Evolutionary conservation across 2,797 vertebrate species (phyloP), one percentile per base, ranked within the genome.

Genomic region (Hydrophis major): DNA sequence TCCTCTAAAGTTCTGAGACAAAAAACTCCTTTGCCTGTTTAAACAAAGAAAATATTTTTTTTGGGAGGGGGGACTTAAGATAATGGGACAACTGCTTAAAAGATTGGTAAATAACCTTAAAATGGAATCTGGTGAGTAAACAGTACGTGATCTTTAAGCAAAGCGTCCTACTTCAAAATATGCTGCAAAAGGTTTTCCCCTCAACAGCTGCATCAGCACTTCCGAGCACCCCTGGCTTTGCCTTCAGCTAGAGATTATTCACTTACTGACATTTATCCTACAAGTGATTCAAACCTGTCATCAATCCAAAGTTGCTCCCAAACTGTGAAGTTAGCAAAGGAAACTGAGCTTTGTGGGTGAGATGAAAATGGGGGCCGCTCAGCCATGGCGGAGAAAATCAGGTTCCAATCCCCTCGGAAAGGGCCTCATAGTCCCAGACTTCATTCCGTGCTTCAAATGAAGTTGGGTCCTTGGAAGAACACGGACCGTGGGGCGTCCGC

Each of bases 191-290:
- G 18, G 14, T 42, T 32, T 78, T 25, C 16, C 53, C 59, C 63
- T 32, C 55, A 1, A 25, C 37, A 32, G 25, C 25, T n/a, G 27
- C 32, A 60, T 93, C 86, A 91, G 96, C 96, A 94, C 94, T 95
- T 95, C 93, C 96, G 66, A 93, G 95, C 96, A 97, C 97, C 97
- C 37, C 95, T 66, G 96, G 97, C 97, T 97, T 97, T 94, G 96
- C 97, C 97, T 97, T 95, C 92, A 95, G 97, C 97, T 96, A 25
- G 96, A 96, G 93, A 90, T 78, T 96, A 95, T 95, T 96, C 96
- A 93, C 90, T 91, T 89, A 69, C 13, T 88, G 12, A 66, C 92
- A 88, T 90, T 93, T 93, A 32, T 86, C 61, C 55, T 66, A 8
- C 92, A 92, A 59, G 42, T 66, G 74, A 25, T 89, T 28, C 93